Evolutionary conservation across 2,888 invertebrate species (phyloP), one percentile per base, ranked within the genome.

Genomic region (Altica lythri): DNA sequence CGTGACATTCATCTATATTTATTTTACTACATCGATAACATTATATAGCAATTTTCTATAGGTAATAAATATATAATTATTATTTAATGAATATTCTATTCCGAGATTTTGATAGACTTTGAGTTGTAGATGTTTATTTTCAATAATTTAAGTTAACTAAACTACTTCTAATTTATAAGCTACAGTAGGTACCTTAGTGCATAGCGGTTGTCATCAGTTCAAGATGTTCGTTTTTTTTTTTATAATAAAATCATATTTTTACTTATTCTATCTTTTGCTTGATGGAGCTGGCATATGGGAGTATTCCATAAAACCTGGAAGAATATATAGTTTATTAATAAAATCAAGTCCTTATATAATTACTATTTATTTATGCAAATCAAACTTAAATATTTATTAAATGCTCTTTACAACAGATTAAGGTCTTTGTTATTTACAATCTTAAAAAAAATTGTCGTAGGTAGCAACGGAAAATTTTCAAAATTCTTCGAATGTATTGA

Each of bases 71-170:
- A 38, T 22, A 38, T 18, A 38, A 10, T 13, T 40, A 12, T 25
- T 12, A n/a, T 19, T 42, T 49, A 35, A 43, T 43, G 25, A 44
- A 44, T 40, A 44, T 51, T 44, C 37, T 43, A 37, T 53, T 48
- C 22, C 29, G 55, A 55, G 50, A 55, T 55, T 55, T 55, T 55
- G 55, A 55, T 46, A 55, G 55, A 55, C 50, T 49, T 49, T 54
- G 54, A 45, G 45, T 16, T 50, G 34, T 45, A 32, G 45, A 12
- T 50, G 34, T 45, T 40, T 22, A 50, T 19, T 47, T 37, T 37
- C 29, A 42, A 30, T 29, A 48, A 42, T 10, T 32, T 10, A 44
- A 16, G 12, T 53, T 47, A 47, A 40, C 48, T 53, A 42, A 47
- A 40, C 48, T 53, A 44, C 14, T 48, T 37, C 35, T 43, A 38